phyloP scores from a whole-genome alignment of 2,797 vertebrate species.

The Tapera naevia region DNA sequence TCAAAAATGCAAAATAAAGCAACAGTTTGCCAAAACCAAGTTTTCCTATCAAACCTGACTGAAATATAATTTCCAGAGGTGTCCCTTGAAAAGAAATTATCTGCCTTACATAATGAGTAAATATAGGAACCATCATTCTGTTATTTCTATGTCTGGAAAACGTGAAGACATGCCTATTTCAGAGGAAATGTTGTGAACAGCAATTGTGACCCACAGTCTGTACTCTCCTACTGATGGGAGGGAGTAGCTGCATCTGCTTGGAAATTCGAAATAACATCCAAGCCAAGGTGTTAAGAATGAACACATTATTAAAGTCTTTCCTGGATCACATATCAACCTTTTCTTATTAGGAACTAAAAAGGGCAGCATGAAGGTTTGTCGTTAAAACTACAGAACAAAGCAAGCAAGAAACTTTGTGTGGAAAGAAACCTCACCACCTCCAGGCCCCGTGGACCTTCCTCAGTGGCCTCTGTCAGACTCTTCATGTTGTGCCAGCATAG shows the following conservation, averaged over 20 bases:
- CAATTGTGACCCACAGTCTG: neutral
- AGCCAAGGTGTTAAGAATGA: neutral
- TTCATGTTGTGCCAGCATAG: fast-evolving
- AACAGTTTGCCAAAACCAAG: neutral
- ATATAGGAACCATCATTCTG: neutral
- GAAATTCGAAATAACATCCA: neutral
- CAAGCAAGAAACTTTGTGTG: neutral
- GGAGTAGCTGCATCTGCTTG: neutral
- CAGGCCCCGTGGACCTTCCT: neutral
- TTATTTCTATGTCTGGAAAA: neutral
- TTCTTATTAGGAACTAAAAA: neutral
- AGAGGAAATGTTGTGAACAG: neutral
- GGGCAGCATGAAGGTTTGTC: neutral
- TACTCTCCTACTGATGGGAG: neutral
- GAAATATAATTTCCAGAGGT: neutral
- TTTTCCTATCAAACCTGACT: neutral
- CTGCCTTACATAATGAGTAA: neutral
- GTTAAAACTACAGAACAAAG: neutral
- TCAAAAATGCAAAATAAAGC: neutral
- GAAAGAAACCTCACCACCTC: neutral
- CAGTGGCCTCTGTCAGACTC: fast-evolving
- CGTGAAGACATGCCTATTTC: fast-evolving
- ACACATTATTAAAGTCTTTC: neutral
- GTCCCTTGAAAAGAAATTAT: neutral
- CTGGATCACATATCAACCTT: neutral